These are phyloP conservation scores for Eupsilia transversa DNA, from an alignment of 2,888 invertebrate genomes.

Conservation along the genomic window DNA sequence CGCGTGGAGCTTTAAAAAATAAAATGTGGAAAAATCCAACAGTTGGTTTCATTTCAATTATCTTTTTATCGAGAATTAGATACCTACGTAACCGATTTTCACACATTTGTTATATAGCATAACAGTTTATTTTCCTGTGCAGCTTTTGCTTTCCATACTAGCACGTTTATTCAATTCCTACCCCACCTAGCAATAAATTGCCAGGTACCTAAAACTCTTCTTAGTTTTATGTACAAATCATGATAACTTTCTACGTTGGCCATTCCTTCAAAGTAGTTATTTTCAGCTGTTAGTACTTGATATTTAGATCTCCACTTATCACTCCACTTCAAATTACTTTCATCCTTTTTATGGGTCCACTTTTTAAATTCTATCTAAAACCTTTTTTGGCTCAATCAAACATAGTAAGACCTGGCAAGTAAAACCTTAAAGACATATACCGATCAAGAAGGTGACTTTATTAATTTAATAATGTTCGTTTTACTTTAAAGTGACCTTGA, in stretches of 20 bases:
- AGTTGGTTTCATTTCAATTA: conserved; percentile 22
- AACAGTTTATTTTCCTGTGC: conserved; percentile 24
- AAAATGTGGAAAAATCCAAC: conserved; percentile 13
- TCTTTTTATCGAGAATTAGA: conserved; percentile 3
- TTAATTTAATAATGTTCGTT: neutral
- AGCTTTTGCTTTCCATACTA: conserved; percentile 4
- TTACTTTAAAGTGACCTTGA: conserved; percentile 15
- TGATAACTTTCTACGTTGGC: too few relatives aligned
- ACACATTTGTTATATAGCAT: neutral
- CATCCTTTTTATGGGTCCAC: neutral
- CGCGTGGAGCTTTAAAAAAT: conserved; percentile 19
- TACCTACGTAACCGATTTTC: neutral
- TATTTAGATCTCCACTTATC: too few relatives aligned
- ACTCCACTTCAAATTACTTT: too few relatives aligned
- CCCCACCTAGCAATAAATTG: too few relatives aligned
- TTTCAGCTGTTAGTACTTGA: too few relatives aligned
- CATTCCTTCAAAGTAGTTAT: too few relatives aligned
- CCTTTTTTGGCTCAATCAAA: neutral
- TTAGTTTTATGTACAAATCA: too few relatives aligned
- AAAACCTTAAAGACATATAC: neutral
- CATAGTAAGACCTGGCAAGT: neutral
- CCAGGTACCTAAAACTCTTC: too few relatives aligned
- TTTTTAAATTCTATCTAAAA: neutral
- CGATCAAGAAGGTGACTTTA: conserved; percentile 1
- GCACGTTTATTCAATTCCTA: neutral